Base-by-base conservation (phyloP, 2,113 vertebrate species). In the Rhinolophus sinicus region DNA sequence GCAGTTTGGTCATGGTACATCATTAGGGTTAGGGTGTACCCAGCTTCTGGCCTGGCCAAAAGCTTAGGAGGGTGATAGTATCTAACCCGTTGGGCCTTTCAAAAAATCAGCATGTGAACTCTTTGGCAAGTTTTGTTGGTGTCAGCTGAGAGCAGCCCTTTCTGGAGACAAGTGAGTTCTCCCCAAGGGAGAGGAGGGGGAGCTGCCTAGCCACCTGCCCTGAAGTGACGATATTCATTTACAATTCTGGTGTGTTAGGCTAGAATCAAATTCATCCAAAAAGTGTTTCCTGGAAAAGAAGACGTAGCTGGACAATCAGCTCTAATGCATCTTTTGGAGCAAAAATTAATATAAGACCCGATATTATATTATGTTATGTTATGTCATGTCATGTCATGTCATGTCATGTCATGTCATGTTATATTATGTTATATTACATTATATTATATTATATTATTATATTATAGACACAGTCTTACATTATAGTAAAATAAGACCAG, bases 71-170 rank as follows among this genome's bases (percentile, higher is more conserved):
- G 30, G 73, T 52, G 73, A 92, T 10, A 18, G 73, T 56, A 54
- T 86, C 83, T 90, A 78, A 89, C 58, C 54, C 60, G 2, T 3
- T 38, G 44, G 83, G 12, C 88, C 75, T 82, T 56, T 88, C 88
- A 70, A 50, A 89, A 95, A 93, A 50, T 62, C 78, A 87, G 82
- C 87, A 96, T 72, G 91, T 88, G 93, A 93, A 52, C 73, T 89
- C 73, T 70, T 80, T 95, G 95, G 93, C 92, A 52, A 38, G 47
- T 64, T 83, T 60, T 58, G 35, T 11, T 58, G n/a, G 75, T 90
- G 75, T 90, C 85, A 88, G 81, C 52, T 30, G 52, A 96, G 93
- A 73, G 82, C 95, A 94, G 64, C 44, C 19, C 44, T 93, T 83
- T 78, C 33, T 64, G 65, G 62, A 90, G 62, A 72, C 70, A 22